Percentiles rank a stretch among this genome's conserved stretches.
These are phyloP conservation scores for Pseudorectes ferrugineus DNA, from an alignment of 2,113 vertebrate genomes.

Conservation along the genomic window DNA sequence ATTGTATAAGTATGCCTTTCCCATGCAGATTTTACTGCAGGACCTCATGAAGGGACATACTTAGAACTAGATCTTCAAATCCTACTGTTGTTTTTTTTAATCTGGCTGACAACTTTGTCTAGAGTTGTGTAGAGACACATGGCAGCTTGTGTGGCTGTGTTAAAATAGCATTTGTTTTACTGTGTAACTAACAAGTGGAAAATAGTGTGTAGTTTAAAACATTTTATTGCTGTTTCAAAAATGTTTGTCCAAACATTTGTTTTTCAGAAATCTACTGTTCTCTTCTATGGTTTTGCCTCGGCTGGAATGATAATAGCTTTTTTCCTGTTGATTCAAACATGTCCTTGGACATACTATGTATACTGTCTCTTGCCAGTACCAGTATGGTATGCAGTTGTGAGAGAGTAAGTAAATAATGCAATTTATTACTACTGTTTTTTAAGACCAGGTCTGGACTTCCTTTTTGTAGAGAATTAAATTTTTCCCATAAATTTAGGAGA, in stretches of 20 bases:
- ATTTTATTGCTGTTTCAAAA: background rate
- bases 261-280: constrained; percentile 71
- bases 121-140: background rate
- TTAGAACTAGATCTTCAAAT: background rate
- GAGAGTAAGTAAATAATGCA: constrained; percentile 84
- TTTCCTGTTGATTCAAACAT: constrained; percentile 87
- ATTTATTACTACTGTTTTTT: background rate
- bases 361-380: constrained; percentile 92
- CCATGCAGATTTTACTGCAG: background rate
- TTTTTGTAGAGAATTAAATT: background rate
- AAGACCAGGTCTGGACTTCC: background rate
- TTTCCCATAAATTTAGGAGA: background rate
- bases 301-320: constrained; percentile 70
- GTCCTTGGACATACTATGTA: constrained; percentile 89
- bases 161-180: background rate
- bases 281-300: constrained; percentile 68
- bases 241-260: constrained; percentile 11
- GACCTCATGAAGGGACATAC: background rate
- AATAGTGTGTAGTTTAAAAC: background rate
- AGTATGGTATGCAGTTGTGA: constrained; percentile 87
- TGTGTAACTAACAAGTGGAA: background rate
- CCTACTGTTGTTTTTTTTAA: background rate
- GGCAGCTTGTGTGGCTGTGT: background rate
- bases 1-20: background rate
- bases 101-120: background rate